Base-by-base conservation (phyloP, 2,888 invertebrate genomes). In the Apamea anceps region DNA sequence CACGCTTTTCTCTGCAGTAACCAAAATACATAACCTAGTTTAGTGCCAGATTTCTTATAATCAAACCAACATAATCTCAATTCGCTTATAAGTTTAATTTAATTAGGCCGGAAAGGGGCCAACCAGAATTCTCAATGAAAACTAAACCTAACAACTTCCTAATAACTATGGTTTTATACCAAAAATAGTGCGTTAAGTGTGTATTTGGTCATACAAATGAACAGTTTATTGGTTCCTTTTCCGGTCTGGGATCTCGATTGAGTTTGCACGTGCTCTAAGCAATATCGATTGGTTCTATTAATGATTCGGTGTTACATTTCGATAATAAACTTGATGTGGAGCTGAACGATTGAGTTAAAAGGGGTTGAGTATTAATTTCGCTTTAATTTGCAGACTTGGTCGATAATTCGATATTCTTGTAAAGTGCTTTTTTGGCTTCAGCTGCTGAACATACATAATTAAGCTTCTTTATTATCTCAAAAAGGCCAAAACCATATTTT, bases 191-290 rank as follows among this genome's bases (percentile, higher is more conserved):
- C 15, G 15, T 10, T 80, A 70, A 65, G 73, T 72, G 78, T 70
- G 67, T 83, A 83, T 86, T 85, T 80, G 72, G 74, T 76, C 75
- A 86, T 81, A 77, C 87, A 79, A 86, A 83, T 81, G 79, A 74
- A 76, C 67, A 72, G 71, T 85, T 87, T 87, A 84, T 78, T 70
- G 80, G 82, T 81, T 87, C 80, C 84, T 84, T 85, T 90, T 88
- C 88, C 89, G 84, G 89, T 73, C 84, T 83, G 74, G 62, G 82
- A 78, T 85, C 81, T 87, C 78, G 79, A 91, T 88, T 85, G 83
- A 86, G 86, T 87, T 84, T 82, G 91, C 90, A 91, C 90, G 91
- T 91, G 88, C 88, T 72, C 1, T 77, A 73, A 42, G 75, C 57
- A 78, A 77, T 73, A 84, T 75, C 81, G 77, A 87, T 79, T 79